A percentile compares a stretch with the other conserved stretches of the same genome.
Evolutionary conservation across 2,888 invertebrate genomes (phyloP).

Genomic region (Cephus nigrinus): DNA sequence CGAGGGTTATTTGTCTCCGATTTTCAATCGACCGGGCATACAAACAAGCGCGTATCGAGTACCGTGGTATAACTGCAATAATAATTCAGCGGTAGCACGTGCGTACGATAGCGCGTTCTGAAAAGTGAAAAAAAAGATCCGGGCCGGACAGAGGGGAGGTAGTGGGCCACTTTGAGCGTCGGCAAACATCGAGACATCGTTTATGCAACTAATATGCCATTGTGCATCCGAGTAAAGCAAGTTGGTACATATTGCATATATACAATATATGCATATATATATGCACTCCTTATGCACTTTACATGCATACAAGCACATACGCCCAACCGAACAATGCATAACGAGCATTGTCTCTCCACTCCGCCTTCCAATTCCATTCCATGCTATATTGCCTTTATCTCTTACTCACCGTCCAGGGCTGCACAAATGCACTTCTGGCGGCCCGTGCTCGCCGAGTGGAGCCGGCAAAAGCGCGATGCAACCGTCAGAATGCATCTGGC

Average conservation of each 20-base stretch:
- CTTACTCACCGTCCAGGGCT: conserved; percentile 32
- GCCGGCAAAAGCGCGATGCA: background rate
- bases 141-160: no score
- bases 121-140: background rate
- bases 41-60: background rate
- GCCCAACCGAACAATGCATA: conserved; percentile 53
- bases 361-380: conserved; percentile 55
- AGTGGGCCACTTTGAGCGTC: background rate
- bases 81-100: background rate
- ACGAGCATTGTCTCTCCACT: conserved; percentile 59
- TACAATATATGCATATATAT: background rate
- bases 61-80: background rate
- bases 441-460: background rate
- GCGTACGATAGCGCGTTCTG: background rate
- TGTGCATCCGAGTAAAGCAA: conserved; percentile 6
- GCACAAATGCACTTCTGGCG: conserved; percentile 14
- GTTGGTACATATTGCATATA: background rate
- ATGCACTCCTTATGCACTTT: background rate
- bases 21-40: background rate
- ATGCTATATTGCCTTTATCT: conserved; percentile 52
- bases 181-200: background rate
- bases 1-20: background rate
- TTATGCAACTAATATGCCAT: conserved; percentile 35
- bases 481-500: background rate
- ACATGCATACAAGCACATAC: conserved; percentile 15